Evolutionary conservation across 1,140 invertebrate species (phyloP), one percentile per base, ranked within the genome.

Genomic region (Diachasmimorpha longicaudata): DNA sequence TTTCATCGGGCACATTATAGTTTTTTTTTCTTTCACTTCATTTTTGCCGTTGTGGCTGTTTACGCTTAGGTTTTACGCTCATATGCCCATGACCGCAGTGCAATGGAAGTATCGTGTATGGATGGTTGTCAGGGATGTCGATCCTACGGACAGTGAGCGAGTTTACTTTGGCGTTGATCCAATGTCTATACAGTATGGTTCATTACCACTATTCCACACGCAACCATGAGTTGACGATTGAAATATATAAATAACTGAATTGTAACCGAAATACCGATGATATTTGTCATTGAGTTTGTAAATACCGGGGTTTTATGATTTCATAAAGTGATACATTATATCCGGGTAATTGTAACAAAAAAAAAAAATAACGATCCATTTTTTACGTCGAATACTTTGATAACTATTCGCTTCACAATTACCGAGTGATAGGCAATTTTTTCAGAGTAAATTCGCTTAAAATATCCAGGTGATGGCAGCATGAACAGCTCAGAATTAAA

Each of bases 191-290:
- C 79, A 79, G 36, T 82, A 85, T 79, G 79, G 83, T 86, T 85
- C 83, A 86, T 86, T 86, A 85, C 81, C 82, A 85, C 82, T 81
- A 82, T 84, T 82, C 80, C 78, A 80, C 76, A 82, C 74, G 78
- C 74, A 68, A 63, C 4, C 58, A 31, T 63, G 21, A 31, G 21
- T 13, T 25, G 19, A 63, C 19, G 21, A 63, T 63, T 63, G 58
- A 63, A 63, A 63, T 63, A 63, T 63, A 31, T 63, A 31, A 63
- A 63, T 63, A 25, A 25, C 58, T 14, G 19, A 25, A 63, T 63
- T 63, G 19, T 25, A 63, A 63, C 58, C 19, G 23, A 23, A 63
- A 63, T 63, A 63, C 19, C 58, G 58, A 25, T 25, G 23, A 25
- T 63, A 25, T 63, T 63, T 63, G 58, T 63, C 23, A 63, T 63